Evolutionary conservation across 1,140 invertebrate species (phyloP), one percentile per base, ranked within the genome.

Genomic region (Zaprionus gabonicus): DNA sequence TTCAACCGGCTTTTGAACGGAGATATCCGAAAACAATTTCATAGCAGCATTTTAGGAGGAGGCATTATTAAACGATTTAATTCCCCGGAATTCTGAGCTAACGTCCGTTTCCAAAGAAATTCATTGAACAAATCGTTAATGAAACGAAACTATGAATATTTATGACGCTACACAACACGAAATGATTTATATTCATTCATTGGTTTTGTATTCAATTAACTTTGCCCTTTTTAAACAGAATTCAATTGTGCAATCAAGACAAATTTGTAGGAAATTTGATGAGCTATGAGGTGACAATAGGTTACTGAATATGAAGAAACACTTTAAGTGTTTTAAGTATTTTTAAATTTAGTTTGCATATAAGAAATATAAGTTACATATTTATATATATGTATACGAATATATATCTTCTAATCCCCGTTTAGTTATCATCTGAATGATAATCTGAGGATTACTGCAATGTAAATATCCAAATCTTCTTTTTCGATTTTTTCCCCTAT

Each of bases 31-130:
- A 51, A 51, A 51, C 46, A 67, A 76, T 56, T 75, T 27, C 53
- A 56, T 85, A 71, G 82, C 82, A 86, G 78, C 78, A 36, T 85
- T 84, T 84, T 78, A 71, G 82, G 82, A 59, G 82, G 49, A 34
- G 34, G 41, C 15, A 63, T 46, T 82, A 63, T 49, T 34, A 7
- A 51, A 10, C 28, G 13, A 20, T 55, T 67, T 76, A 4, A 3
- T 15, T 66, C 55, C 34, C 38, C 3, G 20, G 51, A 66, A 58
- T 49, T 53, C 25, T 53, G 6, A 44, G 31, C 23, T 34, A 28
- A 55, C 62, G 41, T 51, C 7, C 7, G 1, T 36, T 81, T 72
- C 28, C n/a, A 4, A 17, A 3, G 53, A 70, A 53, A 27, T 31
- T 38, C 49, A 73, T 69, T 34, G 31, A 67, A 12, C 15, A n/a